Evolutionary conservation across 2,888 invertebrate species (phyloP).

Genomic region (Diaphora mendica): DNA sequence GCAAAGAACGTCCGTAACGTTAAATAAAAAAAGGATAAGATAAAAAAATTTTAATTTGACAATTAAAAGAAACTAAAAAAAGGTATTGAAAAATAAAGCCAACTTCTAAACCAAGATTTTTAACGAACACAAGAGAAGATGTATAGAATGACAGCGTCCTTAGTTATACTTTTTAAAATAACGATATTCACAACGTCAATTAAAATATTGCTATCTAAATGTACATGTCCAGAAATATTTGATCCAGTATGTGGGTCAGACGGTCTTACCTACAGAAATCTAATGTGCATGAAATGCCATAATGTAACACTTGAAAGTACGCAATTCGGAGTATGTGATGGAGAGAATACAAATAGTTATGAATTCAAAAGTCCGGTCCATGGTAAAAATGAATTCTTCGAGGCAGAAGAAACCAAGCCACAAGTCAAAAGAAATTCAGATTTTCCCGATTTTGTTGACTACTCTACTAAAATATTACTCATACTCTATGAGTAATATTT

Average conservation of each 20-base stretch:
- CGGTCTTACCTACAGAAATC: constrained; percentile 1
- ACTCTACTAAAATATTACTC: neutral
- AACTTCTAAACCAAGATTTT: too few species aligned
- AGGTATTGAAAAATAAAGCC: too few species aligned
- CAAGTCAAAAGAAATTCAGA: neutral
- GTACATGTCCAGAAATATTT: neutral
- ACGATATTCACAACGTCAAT: neutral
- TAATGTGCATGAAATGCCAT: constrained; percentile 7
- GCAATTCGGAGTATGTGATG: neutral
- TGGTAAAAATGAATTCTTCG: too few species aligned
- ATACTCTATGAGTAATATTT: too few species aligned
- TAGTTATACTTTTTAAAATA: neutral
- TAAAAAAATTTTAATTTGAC: neutral
- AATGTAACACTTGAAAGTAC: neutral
- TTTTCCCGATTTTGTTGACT: neutral
- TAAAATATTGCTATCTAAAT: neutral
- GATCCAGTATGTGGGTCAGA: constrained; percentile 8
- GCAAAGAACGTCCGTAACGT: too few species aligned
- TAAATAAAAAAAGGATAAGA: too few species aligned
- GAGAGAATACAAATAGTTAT: neutral
- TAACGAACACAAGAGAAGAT: neutral
- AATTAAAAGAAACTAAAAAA: too few species aligned
- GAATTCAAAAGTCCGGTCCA: neutral
- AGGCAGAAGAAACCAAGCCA: neutral
- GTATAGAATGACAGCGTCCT: neutral